phyloP scores from a whole-genome alignment of 2,113 vertebrate species.

The Eptesicus fuscus region DNA sequence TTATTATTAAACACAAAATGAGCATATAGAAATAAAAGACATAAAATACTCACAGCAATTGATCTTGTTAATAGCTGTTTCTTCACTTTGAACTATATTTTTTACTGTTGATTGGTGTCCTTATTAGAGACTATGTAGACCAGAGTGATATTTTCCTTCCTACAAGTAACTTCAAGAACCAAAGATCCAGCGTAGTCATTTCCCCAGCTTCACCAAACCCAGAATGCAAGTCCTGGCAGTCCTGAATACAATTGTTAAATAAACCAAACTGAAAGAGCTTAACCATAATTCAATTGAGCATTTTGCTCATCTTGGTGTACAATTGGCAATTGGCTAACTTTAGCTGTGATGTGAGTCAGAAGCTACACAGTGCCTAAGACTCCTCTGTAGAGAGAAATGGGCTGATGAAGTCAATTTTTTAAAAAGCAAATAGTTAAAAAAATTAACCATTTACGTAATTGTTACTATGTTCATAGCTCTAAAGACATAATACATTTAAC shows the following conservation, averaged over 20 bases:
- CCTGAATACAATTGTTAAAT: neutral
- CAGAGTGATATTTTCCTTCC: neutral
- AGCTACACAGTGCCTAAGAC: neutral
- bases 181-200: neutral
- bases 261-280: neutral
- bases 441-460: neutral
- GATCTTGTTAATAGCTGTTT: neutral
- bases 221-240: neutral
- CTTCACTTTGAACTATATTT: neutral
- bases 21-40: neutral
- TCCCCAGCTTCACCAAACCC: neutral
- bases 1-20: neutral
- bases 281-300: neutral
- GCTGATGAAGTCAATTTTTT: neutral
- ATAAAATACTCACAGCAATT: neutral
- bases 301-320: neutral
- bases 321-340: neutral
- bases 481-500: neutral
- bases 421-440: neutral
- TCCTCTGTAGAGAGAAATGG: neutral
- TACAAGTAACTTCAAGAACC: neutral
- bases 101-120: neutral
- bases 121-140: neutral
- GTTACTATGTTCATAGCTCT: neutral
- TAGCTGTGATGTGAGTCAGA: neutral